Percentiles rank a stretch among this genome's conserved stretches.
These are phyloP conservation scores for Aptenodytes patagonicus DNA, from an alignment of 2,113 vertebrate genomes.

Conservation along the genomic window DNA sequence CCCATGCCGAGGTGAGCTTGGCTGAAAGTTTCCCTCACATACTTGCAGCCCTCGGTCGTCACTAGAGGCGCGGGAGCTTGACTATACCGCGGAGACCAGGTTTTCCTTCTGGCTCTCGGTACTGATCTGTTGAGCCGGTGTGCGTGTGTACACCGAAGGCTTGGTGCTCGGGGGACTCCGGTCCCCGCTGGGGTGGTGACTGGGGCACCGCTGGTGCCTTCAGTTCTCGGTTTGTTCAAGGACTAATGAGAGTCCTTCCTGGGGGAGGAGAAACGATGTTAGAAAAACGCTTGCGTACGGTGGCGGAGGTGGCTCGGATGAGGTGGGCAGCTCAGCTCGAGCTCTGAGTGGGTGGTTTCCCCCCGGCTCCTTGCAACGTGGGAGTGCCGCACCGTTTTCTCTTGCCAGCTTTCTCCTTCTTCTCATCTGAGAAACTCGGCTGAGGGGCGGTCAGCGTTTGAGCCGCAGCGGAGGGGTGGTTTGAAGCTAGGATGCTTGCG, in stretches of 20 bases:
- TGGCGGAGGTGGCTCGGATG: background rate
- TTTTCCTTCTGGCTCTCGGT: background rate
- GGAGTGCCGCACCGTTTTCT: accelerated
- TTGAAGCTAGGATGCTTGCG: background rate
- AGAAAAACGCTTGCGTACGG: background rate
- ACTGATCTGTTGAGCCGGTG: background rate
- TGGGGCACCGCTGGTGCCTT: background rate
- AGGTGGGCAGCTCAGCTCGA: background rate
- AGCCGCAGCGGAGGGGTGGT: accelerated
- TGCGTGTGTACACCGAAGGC: accelerated
- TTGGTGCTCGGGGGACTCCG: background rate
- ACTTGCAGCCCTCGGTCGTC: background rate
- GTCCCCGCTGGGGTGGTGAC: background rate
- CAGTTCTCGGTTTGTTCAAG: accelerated
- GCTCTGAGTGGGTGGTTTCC: background rate
- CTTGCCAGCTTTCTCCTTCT: background rate
- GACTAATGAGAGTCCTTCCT: background rate
- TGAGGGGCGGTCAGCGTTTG: accelerated
- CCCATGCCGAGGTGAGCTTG: background rate
- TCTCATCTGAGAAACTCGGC: background rate
- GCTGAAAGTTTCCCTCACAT: accelerated
- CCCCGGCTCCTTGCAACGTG: background rate
- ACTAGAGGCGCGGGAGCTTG: accelerated
- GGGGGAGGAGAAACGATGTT: accelerated
- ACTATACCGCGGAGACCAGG: accelerated